Percentiles rank a stretch among this genome's conserved stretches.
Evolutionary conservation across 2,113 vertebrate genomes (phyloP).

Genomic region (Anoura caudifer): DNA sequence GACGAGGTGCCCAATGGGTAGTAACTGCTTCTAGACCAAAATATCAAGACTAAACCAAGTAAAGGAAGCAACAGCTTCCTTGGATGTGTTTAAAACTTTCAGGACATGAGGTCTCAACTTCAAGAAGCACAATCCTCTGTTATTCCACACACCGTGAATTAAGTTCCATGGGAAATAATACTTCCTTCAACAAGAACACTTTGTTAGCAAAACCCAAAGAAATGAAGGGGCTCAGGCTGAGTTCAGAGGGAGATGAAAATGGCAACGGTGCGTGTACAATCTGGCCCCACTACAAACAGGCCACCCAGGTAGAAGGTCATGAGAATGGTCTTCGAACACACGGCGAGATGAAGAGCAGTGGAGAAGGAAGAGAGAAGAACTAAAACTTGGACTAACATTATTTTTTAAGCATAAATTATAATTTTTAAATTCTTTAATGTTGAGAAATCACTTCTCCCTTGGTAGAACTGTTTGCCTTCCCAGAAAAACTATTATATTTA

Average conservation of each 20-base stretch:
- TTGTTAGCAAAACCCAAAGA: constrained; percentile 43
- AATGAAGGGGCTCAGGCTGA: constrained; percentile 17
- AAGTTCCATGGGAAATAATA: constrained; percentile 52
- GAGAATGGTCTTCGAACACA: constrained; percentile 59
- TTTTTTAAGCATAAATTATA: constrained; percentile 70
- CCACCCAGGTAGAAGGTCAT: constrained; percentile 55
- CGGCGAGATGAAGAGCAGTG: background rate
- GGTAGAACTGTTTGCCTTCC: constrained; percentile 52
- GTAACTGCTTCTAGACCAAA: background rate
- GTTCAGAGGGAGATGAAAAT: constrained; percentile 38
- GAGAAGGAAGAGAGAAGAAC: background rate
- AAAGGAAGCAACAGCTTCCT: background rate
- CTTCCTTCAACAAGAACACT: background rate
- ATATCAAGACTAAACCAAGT: background rate
- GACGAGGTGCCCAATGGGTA: background rate
- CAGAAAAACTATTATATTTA: constrained; percentile 42
- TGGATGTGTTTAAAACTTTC: background rate
- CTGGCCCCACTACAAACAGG: constrained; percentile 49
- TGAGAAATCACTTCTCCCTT: constrained; percentile 50
- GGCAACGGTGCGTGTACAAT: constrained; percentile 27
- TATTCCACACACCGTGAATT: background rate
- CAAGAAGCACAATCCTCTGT: background rate
- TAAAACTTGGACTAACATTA: constrained; percentile 41
- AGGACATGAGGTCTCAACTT: background rate
- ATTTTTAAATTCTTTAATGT: constrained; percentile 61